phyloP scores from a whole-genome alignment of 2,888 invertebrate genomes.

The Linyphia triangularis region DNA sequence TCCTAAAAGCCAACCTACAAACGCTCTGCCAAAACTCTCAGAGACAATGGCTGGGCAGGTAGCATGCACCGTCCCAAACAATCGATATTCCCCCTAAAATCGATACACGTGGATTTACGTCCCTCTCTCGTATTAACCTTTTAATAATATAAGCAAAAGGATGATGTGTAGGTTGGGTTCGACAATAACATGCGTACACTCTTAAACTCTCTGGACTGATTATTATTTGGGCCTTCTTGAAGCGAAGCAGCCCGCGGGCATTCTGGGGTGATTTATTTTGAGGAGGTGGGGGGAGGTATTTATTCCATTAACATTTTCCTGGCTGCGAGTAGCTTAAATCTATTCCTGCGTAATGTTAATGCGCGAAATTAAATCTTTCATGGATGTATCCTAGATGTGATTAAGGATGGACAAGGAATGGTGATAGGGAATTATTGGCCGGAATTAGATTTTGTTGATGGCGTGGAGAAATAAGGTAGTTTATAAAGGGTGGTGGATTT shows the following conservation, averaged over 20 bases:
- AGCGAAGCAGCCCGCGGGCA: constrained; percentile 15
- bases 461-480: not conserved
- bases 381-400: not conserved
- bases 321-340: constrained; percentile 7
- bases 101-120: constrained; percentile 44
- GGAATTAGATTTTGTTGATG: not conserved
- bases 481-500: not conserved
- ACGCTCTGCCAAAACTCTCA: constrained; percentile 14
- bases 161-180: too few species aligned
- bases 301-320: constrained; percentile 29
- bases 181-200: constrained; percentile 34
- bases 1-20: constrained; percentile 29
- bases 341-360: constrained; percentile 59
- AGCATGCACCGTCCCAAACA: not conserved
- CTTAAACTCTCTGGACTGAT: constrained; percentile 13
- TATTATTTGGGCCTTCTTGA: constrained; percentile 53
- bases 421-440: not conserved
- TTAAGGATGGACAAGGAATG: not conserved
- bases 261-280: constrained; percentile 41
- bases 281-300: not conserved
- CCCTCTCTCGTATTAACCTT: constrained; percentile 57
- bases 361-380: constrained; percentile 65
- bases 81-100: constrained; percentile 41
- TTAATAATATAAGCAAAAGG: constrained; percentile 64
- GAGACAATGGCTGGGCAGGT: constrained; percentile 56